phyloP scores from a whole-genome alignment of 2,888 invertebrate species.

The Cantharis rufa region DNA sequence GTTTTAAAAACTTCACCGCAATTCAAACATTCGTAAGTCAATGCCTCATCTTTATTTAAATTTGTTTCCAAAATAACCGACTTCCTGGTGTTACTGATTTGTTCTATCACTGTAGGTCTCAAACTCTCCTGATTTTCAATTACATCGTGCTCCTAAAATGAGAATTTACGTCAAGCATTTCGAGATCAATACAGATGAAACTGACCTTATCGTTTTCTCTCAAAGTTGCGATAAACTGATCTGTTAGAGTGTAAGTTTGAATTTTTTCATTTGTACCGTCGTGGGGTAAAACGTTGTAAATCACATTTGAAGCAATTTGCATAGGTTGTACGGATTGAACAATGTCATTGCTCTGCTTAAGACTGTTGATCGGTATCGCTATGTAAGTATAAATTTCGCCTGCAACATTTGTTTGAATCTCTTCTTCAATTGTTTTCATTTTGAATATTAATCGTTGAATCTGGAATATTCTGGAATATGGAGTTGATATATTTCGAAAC shows the following conservation, averaged over 20 bases:
- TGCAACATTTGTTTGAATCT: neutral
- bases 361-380: neutral
- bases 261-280: neutral
- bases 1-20: constrained; percentile 46
- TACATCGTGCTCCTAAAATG: neutral
- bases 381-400: neutral
- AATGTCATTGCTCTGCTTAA: neutral
- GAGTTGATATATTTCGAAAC: neutral
- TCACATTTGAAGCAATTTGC: neutral
- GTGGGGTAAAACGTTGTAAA: neutral
- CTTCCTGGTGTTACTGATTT: neutral
- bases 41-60: neutral
- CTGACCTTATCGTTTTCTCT: neutral
- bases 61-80: neutral
- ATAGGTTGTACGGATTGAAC: neutral
- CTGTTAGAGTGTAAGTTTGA: neutral
- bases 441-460: neutral
- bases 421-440: neutral
- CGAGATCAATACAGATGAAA: neutral
- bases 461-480: too few relatives aligned
- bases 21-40: constrained; percentile 40
- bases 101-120: neutral
- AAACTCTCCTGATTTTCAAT: neutral
- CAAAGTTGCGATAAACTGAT: neutral
- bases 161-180: neutral